Conservation (phyloP, 2,797 vertebrate genomes). For the Heterohyrax brucei region DNA sequence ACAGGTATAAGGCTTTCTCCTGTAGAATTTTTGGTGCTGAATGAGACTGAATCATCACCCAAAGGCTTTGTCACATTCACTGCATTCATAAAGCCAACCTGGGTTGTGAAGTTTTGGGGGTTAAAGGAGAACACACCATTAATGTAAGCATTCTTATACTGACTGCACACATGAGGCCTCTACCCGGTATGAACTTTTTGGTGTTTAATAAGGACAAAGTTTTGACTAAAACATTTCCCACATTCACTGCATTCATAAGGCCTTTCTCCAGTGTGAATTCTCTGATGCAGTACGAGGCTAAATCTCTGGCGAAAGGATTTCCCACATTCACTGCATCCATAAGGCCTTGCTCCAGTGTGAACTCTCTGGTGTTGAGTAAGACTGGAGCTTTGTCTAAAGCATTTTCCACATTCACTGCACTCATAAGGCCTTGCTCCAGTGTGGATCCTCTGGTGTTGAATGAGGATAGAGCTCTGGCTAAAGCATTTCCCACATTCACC, state of each 20-base stretch:
- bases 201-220: neutral
- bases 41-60: neutral
- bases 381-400: neutral
- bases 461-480: neutral
- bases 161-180: neutral
- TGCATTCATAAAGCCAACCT: neutral
- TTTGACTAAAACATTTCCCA: neutral
- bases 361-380: neutral
- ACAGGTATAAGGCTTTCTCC: neutral
- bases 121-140: neutral
- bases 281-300: neutral
- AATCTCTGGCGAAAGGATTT: neutral
- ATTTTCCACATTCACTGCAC: neutral
- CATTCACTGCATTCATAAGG: neutral
- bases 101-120: neutral
- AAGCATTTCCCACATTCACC: neutral
- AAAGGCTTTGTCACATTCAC: constrained; percentile 1
- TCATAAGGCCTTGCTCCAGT: neutral
- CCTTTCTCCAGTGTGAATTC: neutral
- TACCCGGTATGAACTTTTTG: neutral
- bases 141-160: neutral
- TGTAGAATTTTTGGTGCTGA: neutral
- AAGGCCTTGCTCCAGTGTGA: neutral
- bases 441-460: too few relatives aligned
- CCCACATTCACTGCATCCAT: neutral